Evolutionary conservation across 2,797 vertebrate genomes (phyloP), one percentile per base, ranked within the genome.

Genomic region (Geotria australis): DNA sequence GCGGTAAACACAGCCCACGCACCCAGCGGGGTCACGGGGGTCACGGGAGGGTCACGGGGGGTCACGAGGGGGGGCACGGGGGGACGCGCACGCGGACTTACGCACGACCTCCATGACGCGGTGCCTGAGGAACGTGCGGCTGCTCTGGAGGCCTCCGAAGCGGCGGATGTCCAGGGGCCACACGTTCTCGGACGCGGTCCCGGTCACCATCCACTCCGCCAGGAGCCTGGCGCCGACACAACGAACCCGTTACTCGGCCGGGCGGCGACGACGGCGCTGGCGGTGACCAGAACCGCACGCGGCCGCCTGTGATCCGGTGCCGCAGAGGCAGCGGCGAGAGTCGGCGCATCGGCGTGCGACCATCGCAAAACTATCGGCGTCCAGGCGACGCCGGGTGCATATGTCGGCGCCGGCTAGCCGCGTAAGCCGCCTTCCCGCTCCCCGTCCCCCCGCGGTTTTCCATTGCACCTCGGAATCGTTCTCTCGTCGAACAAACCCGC

Each of bases 31-130:
- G 38, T 38, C 24, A 38, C 24, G 24, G 24, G 24, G 38, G 24
- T 38, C 5, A 5, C 24, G 24, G 24, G 3, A n/a, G n/a, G n/a
- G 6, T 45, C 9, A 15, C 15, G n/a, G 9, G 7, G 51, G 15
- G 38, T 45, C 45, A 45, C 15, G 51, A 12, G 2, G 2, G 9
- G 57, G n/a, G 47, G 56, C 47, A 57, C 1, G 6, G 10, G 12
- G 14, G 24, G 12, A 48, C 9, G 7, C 3, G 3, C 10, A 8
- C 6, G 1, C 7, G 47, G 47, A 81, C 89, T 86, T 66, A 98
- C 91, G 88, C 85, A 86, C 91, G 47, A 96, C 88, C 70, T 98
- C 91, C 91, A 96, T 98, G 55, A 98, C 88, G 2, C 91, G 73
- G 68, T 98, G 91, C 12, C 89, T 76, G 57, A 98, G 72, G 70